A percentile compares a stretch with the other conserved stretches of the same genome.
These are phyloP conservation scores for Kryptopterus vitreolus DNA, from an alignment of 2,797 vertebrate genomes.

Conservation along the genomic window DNA sequence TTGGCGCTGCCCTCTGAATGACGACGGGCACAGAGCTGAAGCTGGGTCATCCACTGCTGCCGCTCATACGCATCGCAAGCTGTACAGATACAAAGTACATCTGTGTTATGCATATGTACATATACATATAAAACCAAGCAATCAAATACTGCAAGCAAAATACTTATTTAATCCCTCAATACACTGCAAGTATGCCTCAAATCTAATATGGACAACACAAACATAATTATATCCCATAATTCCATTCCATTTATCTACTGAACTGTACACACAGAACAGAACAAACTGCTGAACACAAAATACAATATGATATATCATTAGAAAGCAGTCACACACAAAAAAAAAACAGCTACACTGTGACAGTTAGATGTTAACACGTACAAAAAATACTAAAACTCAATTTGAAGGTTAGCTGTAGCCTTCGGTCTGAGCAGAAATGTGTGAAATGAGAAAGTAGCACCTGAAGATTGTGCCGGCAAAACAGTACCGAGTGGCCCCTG, in stretches of 20 bases:
- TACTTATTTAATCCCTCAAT: background rate
- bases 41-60: slow-evolving; percentile 90
- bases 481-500: slow-evolving; percentile 35
- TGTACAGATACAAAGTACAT: slow-evolving; percentile 54
- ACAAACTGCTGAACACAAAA: background rate
- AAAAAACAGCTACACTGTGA: slow-evolving; percentile 21
- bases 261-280: background rate
- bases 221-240: background rate
- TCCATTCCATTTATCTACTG: too few species aligned
- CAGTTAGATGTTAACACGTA: slow-evolving; percentile 15
- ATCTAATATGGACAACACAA: background rate
- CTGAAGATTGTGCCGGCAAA: slow-evolving; percentile 54
- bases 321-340: slow-evolving; percentile 18
- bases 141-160: background rate
- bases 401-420: slow-evolving; percentile 42
- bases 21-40: slow-evolving; percentile 85
- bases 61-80: slow-evolving; percentile 84
- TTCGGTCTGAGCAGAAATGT: slow-evolving; percentile 43
- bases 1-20: slow-evolving; percentile 83
- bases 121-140: background rate
- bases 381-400: slow-evolving; percentile 21
- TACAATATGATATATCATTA: background rate
- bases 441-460: slow-evolving; percentile 59
- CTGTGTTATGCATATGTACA: background rate
- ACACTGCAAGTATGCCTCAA: background rate